Percentiles rank a stretch among this genome's conserved stretches.
Evolutionary conservation across 2,797 vertebrate genomes (phyloP).

Genomic region (Hydrophis major): DNA sequence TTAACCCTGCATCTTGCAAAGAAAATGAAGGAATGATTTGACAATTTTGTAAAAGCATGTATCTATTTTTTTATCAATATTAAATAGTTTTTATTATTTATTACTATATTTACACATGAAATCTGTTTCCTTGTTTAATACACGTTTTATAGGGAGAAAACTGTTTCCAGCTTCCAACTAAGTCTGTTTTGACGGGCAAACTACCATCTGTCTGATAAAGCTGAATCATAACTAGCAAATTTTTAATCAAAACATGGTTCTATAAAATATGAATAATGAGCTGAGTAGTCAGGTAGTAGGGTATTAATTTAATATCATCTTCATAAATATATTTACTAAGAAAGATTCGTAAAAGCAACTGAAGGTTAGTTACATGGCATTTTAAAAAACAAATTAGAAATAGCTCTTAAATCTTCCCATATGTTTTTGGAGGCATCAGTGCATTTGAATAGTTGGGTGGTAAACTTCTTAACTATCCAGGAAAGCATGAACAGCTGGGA

Average conservation of each 20-base stretch:
- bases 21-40: no score
- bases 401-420: neutral
- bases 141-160: neutral
- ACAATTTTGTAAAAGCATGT: neutral
- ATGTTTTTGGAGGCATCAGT: neutral
- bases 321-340: neutral
- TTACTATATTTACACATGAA: neutral
- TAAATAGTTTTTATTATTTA: neutral
- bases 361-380: neutral
- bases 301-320: neutral
- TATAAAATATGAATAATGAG: neutral
- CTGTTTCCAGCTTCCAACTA: neutral
- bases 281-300: neutral
- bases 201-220: neutral
- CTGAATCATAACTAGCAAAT: neutral
- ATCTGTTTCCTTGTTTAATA: neutral
- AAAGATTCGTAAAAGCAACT: neutral
- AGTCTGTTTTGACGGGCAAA: neutral
- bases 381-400: neutral
- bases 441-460: neutral
- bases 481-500: neutral
- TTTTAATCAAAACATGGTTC: neutral
- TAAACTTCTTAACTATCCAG: neutral
- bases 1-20: neutral
- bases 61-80: neutral